Base-by-base conservation (phyloP, 2,888 invertebrate species). In the Amphimallon solstitiale region DNA sequence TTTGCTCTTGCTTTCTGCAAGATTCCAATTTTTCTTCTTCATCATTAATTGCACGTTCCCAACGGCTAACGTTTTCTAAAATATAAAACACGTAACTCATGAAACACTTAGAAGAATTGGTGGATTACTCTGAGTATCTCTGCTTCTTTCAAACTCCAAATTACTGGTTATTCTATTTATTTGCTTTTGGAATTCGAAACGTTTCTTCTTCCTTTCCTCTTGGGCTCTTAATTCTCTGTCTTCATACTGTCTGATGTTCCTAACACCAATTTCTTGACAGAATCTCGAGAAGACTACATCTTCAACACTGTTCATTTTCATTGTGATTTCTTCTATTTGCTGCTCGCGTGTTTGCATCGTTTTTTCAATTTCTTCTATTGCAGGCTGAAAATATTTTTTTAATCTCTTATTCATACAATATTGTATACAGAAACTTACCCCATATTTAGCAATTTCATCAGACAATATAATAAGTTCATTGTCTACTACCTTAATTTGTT, bases 231-330 rank as follows among this genome's bases (percentile, higher is more conserved):
- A 83, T 84, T 99, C 98, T 21, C 97, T 88, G 84, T 99, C 98
- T 84, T 99, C 99, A 83, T 98, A 99, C 78, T 98, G 97, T 0
- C 97, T 91, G 77, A 99, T 99, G 83, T 99, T 98, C 66, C 91
- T 90, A 48, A 99, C 98, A 29, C 97, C 97, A 80, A 99, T 94
- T 78, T 93, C 92, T 61, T 88, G 85, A 78, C 99, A 99, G 84
- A 99, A 99, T 52, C 90, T 90, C 0, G 92, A 88, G 85, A 98
- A 99, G 0, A 99, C 95, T 60, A 93, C 93, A 81, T 99, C 98
- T 81, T 98, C 98, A 0, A 98, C 96, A 74, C 91, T 92, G 83
- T 98, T 97, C 94, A 97, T 97, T 80, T 95, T 92, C 78, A 95
- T 92, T 81, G 97, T 96, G 62, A 97, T 89, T 80, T 94, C 92